These are phyloP conservation scores for Anodontia alba DNA, from an alignment of 2,888 invertebrate genomes.

Conservation along the genomic window DNA sequence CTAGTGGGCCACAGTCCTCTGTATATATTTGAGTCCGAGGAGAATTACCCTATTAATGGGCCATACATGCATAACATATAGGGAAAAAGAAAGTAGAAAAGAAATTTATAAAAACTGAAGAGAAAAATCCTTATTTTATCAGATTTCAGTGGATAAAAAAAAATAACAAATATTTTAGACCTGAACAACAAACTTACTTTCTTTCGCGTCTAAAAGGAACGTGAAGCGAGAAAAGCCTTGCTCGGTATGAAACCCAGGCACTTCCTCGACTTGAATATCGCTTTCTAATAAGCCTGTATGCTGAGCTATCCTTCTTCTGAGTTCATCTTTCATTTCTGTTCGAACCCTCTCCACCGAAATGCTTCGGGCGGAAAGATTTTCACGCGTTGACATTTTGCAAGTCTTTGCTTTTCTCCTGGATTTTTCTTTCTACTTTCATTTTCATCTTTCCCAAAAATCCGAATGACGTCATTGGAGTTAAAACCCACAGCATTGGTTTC, in stretches of 20 bases:
- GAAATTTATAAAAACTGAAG: no score
- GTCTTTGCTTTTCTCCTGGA: background rate
- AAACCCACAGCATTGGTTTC: no score
- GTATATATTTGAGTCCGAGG: no score
- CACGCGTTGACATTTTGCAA: background rate
- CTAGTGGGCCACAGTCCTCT: no score
- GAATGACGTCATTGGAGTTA: no score
- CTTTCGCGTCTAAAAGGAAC: background rate
- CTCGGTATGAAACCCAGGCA: background rate
- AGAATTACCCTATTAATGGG: no score
- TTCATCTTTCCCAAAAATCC: no score
- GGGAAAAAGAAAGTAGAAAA: no score
- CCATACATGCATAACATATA: no score
- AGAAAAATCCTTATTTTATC: no score
- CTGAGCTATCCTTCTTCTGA: background rate
- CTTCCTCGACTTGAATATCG: background rate
- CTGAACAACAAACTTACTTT: background rate
- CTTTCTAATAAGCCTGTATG: background rate
- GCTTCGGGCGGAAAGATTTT: background rate
- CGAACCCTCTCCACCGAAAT: background rate
- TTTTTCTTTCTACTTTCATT: slow-evolving; percentile 5
- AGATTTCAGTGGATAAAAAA: no score
- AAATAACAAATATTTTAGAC: no score
- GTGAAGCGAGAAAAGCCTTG: background rate
- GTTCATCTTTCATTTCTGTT: background rate